A percentile compares a stretch with the other conserved stretches of the same genome.
Conservation (phyloP, 2,888 invertebrate species). For the Leptopilina syphax region DNA sequence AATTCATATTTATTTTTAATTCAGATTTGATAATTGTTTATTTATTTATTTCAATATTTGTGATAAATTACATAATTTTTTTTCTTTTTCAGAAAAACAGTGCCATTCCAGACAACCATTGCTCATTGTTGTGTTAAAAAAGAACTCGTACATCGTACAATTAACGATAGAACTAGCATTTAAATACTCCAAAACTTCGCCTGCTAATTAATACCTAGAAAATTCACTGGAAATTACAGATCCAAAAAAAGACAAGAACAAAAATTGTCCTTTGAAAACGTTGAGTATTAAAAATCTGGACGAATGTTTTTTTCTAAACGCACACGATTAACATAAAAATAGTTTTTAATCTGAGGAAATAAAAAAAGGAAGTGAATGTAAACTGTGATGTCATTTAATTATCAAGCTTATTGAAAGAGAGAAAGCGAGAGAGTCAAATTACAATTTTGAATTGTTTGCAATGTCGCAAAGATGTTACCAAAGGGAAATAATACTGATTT, state of each 20-base stretch:
- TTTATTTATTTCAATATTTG: slow-evolving; percentile 18
- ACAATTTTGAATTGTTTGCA: slow-evolving; percentile 45
- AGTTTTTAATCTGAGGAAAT: slow-evolving; percentile 8
- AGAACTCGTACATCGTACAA: slow-evolving; percentile 53
- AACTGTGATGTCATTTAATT: slow-evolving; percentile 55
- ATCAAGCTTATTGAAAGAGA: slow-evolving; percentile 36
- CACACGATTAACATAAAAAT: slow-evolving; percentile 30
- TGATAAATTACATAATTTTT: too few relatives aligned
- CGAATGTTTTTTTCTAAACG: slow-evolving; percentile 24
- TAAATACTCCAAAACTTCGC: slow-evolving; percentile 52
- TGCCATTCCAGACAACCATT: slow-evolving; percentile 70
- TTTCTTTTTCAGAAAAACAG: slow-evolving; percentile 65
- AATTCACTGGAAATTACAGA: slow-evolving; percentile 22
- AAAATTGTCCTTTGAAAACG: slow-evolving; percentile 34
- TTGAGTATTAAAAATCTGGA: slow-evolving; percentile 5
- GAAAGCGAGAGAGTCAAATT: slow-evolving; percentile 38
- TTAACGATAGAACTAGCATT: slow-evolving; percentile 56
- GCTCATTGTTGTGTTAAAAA: slow-evolving; percentile 68
- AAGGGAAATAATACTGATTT: slow-evolving; percentile 65
- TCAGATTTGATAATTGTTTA: background rate
- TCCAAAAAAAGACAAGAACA: background rate
- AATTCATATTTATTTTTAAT: too few relatives aligned
- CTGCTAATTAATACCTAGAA: slow-evolving; percentile 46
- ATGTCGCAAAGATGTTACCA: slow-evolving; percentile 68
- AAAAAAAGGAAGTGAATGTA: slow-evolving; percentile 37